Percentiles rank a stretch among this genome's conserved stretches.
Conservation (phyloP, 2,888 invertebrate genomes). For the Scelioninae gen. 1 region DNA sequence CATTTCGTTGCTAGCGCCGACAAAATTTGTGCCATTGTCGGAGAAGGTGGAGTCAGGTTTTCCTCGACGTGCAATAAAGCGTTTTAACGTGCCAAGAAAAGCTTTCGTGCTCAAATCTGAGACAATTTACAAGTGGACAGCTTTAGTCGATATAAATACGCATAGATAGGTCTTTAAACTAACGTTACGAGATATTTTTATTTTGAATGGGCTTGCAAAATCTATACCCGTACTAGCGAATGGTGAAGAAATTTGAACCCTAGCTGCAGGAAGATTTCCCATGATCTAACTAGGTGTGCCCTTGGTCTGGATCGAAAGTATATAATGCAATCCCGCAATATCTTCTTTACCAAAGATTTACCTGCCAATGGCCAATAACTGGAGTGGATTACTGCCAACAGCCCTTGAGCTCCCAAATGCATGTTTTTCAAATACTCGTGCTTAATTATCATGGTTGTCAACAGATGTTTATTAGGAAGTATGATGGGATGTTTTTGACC, state of each 20-base stretch:
- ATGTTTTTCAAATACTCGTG: constrained; percentile 36
- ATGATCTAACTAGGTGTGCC: constrained; percentile 30
- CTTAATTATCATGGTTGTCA: constrained; percentile 30
- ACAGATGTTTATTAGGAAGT: constrained; percentile 26
- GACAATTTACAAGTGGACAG: background rate
- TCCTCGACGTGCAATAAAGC: background rate
- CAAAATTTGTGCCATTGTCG: constrained; percentile 67
- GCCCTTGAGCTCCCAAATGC: constrained; percentile 43
- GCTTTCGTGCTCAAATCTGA: background rate
- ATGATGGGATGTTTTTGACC: constrained; percentile 33
- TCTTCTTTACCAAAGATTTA: background rate
- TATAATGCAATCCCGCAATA: background rate
- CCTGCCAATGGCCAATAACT: constrained; percentile 62
- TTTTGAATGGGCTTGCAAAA: constrained; percentile 34
- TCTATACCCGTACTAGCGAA: constrained; percentile 67
- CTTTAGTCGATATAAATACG: background rate
- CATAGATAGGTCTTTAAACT: constrained; percentile 1
- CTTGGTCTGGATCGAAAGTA: background rate
- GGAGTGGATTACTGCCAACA: constrained; percentile 37
- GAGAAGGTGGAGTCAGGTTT: background rate
- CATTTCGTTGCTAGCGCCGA: constrained; percentile 51
- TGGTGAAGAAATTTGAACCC: constrained; percentile 64
- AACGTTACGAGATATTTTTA: constrained; percentile 4
- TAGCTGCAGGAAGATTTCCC: constrained; percentile 57
- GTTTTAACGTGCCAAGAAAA: background rate